Percentiles rank a stretch among this genome's conserved stretches.
Conservation (phyloP, 2,888 invertebrate genomes). For the Eristalis intricaria region DNA sequence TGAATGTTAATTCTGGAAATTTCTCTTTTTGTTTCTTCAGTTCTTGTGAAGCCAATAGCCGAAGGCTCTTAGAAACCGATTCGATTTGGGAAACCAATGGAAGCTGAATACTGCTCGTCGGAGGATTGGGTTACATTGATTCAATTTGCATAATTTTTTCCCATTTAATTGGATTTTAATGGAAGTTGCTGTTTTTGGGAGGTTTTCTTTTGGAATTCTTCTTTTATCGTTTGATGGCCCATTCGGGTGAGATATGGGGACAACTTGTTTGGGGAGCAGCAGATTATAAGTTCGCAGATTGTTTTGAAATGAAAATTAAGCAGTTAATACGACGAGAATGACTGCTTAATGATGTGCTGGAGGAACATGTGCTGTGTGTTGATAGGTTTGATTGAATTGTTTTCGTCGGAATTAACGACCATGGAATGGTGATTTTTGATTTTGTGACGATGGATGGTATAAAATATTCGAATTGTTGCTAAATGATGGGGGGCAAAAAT, state of each 20-base stretch:
- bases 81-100: conserved; percentile 29
- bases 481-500: too few relatives aligned
- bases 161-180: conserved; percentile 14
- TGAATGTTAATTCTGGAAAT: conserved; percentile 23
- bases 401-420: not conserved
- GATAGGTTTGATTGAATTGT: conserved; percentile 7
- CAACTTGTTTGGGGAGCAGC: conserved; percentile 15
- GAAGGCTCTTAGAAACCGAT: conserved; percentile 6
- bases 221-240: conserved; percentile 32
- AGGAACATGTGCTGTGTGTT: conserved; percentile 12
- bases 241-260: conserved; percentile 46
- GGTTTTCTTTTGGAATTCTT: conserved; percentile 27
- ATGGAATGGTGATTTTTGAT: not conserved
- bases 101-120: conserved; percentile 37
- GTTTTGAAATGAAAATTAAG: not conserved
- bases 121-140: conserved; percentile 52
- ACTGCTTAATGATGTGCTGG: conserved; percentile 5
- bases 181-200: conserved; percentile 2
- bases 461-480: too few relatives aligned
- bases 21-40: not conserved
- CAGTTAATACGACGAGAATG: conserved; percentile 12
- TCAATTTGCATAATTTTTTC: conserved; percentile 55
- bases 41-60: not conserved
- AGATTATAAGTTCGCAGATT: conserved; percentile 8
- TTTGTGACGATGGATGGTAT: not conserved